A percentile compares a stretch with the other conserved stretches of the same genome.
Evolutionary conservation across 2,797 vertebrate genomes (phyloP).

Genomic region (Helostoma temminkii): DNA sequence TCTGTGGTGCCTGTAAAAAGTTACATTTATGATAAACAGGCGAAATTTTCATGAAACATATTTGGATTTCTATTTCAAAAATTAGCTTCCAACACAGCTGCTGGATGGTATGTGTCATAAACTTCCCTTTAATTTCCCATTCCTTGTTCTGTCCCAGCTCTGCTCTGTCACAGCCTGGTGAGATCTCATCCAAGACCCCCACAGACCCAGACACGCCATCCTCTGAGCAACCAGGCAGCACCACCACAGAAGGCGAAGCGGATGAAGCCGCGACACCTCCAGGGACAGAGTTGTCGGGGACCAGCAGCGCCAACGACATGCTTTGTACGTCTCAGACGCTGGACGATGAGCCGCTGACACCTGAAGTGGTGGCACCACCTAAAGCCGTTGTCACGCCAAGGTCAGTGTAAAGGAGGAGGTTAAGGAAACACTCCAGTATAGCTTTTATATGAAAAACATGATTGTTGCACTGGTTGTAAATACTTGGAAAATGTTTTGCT

Average conservation of each 20-base stretch:
- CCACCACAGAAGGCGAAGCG: slow-evolving; percentile 19
- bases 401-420: slow-evolving; percentile 52
- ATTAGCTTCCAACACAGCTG: not conserved
- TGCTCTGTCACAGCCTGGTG: slow-evolving; percentile 90
- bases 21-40: not conserved
- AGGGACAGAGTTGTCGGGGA: slow-evolving; percentile 45
- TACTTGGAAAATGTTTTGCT: not conserved
- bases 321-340: slow-evolving; percentile 86
- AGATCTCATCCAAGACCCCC: slow-evolving; percentile 55
- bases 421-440: not conserved
- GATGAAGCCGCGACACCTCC: slow-evolving; percentile 7
- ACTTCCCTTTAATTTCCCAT: not conserved
- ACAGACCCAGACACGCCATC: slow-evolving; percentile 56
- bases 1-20: not conserved
- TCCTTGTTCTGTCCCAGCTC: slow-evolving; percentile 78
- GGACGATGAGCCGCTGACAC: slow-evolving; percentile 84
- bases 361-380: slow-evolving; percentile 79
- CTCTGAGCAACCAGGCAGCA: slow-evolving; percentile 11
- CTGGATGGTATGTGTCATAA: not conserved
- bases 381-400: slow-evolving; percentile 48
- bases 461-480: not conserved
- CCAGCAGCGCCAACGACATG: slow-evolving; percentile 80
- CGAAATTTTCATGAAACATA: no score
- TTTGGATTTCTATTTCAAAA: no score
- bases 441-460: not conserved